Conservation (phyloP, 2,113 vertebrate genomes). For the Trichomycterus rosablanca region DNA sequence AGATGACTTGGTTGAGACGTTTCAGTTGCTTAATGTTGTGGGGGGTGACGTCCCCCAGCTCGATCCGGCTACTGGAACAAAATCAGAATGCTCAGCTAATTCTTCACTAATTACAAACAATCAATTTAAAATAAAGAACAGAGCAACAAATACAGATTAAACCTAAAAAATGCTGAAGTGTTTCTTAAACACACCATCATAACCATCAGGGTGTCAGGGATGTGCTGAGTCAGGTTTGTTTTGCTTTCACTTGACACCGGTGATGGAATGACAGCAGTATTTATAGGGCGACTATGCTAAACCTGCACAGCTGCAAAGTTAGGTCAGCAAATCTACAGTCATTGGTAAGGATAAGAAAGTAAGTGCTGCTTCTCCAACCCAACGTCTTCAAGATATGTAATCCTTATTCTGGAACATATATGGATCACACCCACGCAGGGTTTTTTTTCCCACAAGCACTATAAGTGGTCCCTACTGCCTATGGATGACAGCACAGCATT, state of each 20-base stretch:
- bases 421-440: no score
- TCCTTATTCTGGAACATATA: no score
- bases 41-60: slow-evolving; percentile 98
- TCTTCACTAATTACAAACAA: slow-evolving; percentile 11
- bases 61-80: slow-evolving; percentile 99
- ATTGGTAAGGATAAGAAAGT: slow-evolving; percentile 22
- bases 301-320: slow-evolving; percentile 53
- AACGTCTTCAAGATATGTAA: no score
- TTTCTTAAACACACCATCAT: neutral
- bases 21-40: slow-evolving; percentile 99
- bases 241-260: slow-evolving; percentile 25
- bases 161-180: neutral
- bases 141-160: neutral
- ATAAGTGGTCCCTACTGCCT: no score
- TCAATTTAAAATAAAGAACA: neutral
- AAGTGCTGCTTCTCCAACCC: neutral
- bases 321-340: slow-evolving; percentile 28
- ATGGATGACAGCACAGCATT: no score
- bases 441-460: no score
- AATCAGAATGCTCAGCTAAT: slow-evolving; percentile 82
- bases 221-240: slow-evolving; percentile 13
- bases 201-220: neutral
- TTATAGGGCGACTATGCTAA: slow-evolving; percentile 56
- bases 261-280: slow-evolving; percentile 49
- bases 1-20: slow-evolving; percentile 98